Evolutionary conservation across 2,113 vertebrate genomes (phyloP), one percentile per base, ranked within the genome.

Genomic region (Hystrix brachyura): DNA sequence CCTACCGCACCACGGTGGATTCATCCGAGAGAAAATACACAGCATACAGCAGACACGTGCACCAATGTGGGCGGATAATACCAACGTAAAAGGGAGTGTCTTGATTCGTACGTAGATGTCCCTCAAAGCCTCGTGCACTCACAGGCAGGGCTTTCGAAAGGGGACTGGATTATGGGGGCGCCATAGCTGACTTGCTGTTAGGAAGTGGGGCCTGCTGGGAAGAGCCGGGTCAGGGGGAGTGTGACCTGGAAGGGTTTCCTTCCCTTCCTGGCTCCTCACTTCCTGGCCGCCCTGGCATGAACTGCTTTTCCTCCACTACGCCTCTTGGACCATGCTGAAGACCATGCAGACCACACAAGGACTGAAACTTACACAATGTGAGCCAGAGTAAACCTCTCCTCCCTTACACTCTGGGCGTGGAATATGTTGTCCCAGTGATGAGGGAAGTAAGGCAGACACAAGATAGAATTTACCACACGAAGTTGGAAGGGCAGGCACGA

Each of bases 31-130:
- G 53, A 48, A 51, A 14, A 17, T 21, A 9, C 1, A 12, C 25
- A 3, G 43, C 19, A 17, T 7, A 1, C 0, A 2, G 4, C 0
- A 0, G 59, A 4, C 21, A 11, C 27, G 1, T 2, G 18, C 8
- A 2, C 32, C 6, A 3, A 23, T 1, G 0, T 1, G 38, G 43
- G 1, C n/a, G 46, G 9, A 11, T 0, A 7, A 18, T 48, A 14
- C 2, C 13, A 53, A 13, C 5, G 29, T 34, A 51, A 34, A 5
- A 10, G 29, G 13, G 48, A 51, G 46, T 27, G 46, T 17, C 15
- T 7, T 4, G 25, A 25, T 29, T 29, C 46, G 29, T 7, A 15
- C 46, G 11, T 48, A 29, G 12, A 27, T 48, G 72, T 51, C 12
- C 72, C 25, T 25, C 72, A 76, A 76, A 15, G 13, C 72, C 72